phyloP scores from a whole-genome alignment of 2,888 invertebrate species.

The Malthinus seriepunctatus region DNA sequence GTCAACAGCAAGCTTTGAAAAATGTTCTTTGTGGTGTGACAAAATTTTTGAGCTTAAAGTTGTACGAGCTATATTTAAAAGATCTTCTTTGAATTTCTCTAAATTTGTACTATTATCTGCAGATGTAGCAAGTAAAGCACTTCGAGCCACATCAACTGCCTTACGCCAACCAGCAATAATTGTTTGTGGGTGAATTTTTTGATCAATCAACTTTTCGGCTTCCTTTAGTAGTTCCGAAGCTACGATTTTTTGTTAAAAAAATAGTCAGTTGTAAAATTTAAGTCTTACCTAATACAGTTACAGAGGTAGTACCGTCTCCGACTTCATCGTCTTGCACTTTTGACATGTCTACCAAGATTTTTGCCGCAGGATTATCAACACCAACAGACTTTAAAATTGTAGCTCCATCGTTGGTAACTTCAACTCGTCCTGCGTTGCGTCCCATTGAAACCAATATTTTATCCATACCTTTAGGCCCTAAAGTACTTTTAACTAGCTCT shows the following conservation, averaged over 20 bases:
- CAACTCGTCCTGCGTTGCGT: conserved; percentile 80
- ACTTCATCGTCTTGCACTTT: conserved; percentile 99
- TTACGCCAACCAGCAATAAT: conserved; percentile 95
- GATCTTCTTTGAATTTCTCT: conserved; percentile 80
- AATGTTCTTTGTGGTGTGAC: conserved; percentile 95
- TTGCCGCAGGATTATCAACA: conserved; percentile 98
- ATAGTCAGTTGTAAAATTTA: too few species aligned
- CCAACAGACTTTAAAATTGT: conserved; percentile 96
- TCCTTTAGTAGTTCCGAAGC: conserved; percentile 94
- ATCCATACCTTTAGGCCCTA: conserved; percentile 99
- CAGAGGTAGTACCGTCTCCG: conserved; percentile 99
- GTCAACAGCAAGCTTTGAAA: conserved; percentile 93
- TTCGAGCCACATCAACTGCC: conserved; percentile 81
- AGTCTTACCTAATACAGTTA: conserved; percentile 79
- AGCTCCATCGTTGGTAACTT: conserved; percentile 99
- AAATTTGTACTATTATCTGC: conserved; percentile 81
- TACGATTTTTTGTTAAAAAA: too few species aligned
- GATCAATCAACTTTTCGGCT: conserved; percentile 91
- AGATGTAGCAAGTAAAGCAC: conserved; percentile 78
- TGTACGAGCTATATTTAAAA: conserved; percentile 95
- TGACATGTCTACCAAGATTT: conserved; percentile 98
- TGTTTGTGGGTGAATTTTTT: conserved; percentile 97
- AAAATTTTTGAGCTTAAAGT: conserved; percentile 98
- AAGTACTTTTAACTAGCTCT: conserved; percentile 95
- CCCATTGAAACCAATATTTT: conserved; percentile 84